Evolutionary conservation across 1,140 invertebrate genomes (phyloP), one percentile per base, ranked within the genome.

Genomic region (Pseudachorutes palmiensis): DNA sequence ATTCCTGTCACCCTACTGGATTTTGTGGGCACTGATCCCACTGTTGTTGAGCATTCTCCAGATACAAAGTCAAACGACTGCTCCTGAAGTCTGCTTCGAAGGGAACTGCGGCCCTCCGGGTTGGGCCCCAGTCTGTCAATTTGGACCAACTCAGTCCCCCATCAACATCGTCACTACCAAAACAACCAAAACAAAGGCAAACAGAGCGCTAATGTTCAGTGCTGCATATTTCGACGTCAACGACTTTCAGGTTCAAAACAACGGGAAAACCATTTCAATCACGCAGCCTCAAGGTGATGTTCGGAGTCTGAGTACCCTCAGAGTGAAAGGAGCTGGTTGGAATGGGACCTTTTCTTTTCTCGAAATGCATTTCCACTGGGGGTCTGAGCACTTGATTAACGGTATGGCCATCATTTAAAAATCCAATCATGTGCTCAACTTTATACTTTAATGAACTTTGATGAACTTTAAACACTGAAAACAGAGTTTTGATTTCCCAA

Each of bases 361-460:
- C 24, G 51, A 55, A 26, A 55, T 55, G 51, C 51, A 55, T 5
- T 55, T 55, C 24, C 51, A 55, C 51, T 55, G 51, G 51, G 51
- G 51, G 24, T 55, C 51, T 9, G 36, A 41, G 19, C 36, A 41
- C 19, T 41, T 41, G 36, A 9, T 9, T 41, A 41, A 41, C 19
- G 36, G 36, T 41, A 19, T 9, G 36, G n/a, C n/a, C n/a, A n/a
- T n/a, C 5, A 41, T 41, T 19, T 41, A 41, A 41, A 41, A 41
- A 41, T 41, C 19, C 36, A 5, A 9, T 41, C 19, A 19, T n/a
- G 19, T 9, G 19, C 19, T 41, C 36, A 41, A 41, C 5, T 41
- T 41, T 41, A 19, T 9, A 41, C 19, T 41, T 41, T 19, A 9
- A 9, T 41, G 36, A 5, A 41, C 5, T 41, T 9, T 41, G 19